Evolutionary conservation across 1,140 invertebrate genomes (phyloP).

Genomic region (Diachasma alloeum): DNA sequence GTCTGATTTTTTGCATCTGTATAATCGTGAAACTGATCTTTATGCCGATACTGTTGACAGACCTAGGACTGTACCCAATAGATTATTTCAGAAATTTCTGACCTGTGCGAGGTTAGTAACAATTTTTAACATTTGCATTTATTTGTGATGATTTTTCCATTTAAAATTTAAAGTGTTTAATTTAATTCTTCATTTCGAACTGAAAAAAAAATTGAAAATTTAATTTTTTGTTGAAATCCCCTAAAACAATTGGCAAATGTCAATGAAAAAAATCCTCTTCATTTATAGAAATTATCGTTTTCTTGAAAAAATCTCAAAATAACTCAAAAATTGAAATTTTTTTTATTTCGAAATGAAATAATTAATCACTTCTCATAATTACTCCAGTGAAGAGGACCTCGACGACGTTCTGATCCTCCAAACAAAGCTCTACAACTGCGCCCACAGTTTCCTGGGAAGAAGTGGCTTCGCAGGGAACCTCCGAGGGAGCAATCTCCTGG

Average conservation of each 20-base stretch:
- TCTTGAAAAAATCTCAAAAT: no score
- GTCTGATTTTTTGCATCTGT: slow-evolving; percentile 91
- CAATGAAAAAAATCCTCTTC: no score
- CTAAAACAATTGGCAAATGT: no score
- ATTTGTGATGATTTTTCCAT: no score
- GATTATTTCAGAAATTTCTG: slow-evolving; percentile 70
- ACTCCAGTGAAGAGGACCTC: slow-evolving; percentile 70
- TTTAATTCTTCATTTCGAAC: no score
- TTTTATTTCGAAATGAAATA: no score
- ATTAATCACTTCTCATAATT: slow-evolving; percentile 33
- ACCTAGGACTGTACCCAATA: slow-evolving; percentile 68
- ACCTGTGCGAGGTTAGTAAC: slow-evolving; percentile 57
- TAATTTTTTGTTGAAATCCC: no score
- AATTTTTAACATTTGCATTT: no score
- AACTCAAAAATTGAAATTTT: no score
- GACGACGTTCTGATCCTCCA: slow-evolving; percentile 73
- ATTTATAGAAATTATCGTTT: no score
- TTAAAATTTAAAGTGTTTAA: no score
- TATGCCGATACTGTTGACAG: slow-evolving; percentile 75
- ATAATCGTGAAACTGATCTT: slow-evolving; percentile 85
- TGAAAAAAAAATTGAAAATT: no score
- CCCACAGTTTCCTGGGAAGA: slow-evolving; percentile 70
- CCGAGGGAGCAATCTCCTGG: slow-evolving; percentile 58
- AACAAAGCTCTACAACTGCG: slow-evolving; percentile 72
- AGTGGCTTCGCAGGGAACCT: slow-evolving; percentile 61